phyloP scores from a whole-genome alignment of 1,140 invertebrate genomes.

The Gonatopus flavifemur region DNA sequence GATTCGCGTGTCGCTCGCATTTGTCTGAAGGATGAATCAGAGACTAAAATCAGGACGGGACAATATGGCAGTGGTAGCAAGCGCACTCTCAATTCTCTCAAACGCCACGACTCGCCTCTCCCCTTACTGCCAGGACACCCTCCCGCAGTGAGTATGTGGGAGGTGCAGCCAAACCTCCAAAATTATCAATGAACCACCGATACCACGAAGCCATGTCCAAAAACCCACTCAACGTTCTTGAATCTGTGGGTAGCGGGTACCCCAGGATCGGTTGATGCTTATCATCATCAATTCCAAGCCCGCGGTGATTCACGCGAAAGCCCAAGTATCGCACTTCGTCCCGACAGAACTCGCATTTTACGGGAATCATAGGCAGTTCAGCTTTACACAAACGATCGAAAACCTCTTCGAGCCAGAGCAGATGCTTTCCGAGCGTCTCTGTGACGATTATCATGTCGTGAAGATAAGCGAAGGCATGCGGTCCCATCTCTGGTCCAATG shows the following conservation, averaged over 20 bases:
- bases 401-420: constrained; percentile 15
- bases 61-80: too few species aligned
- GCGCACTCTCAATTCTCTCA: not conserved
- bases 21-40: not conserved
- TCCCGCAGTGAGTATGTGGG: not conserved
- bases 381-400: constrained; percentile 13
- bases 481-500: too few species aligned
- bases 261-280: constrained; percentile 32
- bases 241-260: constrained; percentile 26
- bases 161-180: constrained; percentile 9
- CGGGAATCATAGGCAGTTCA: constrained; percentile 22
- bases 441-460: constrained; percentile 32
- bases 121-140: not conserved
- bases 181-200: constrained; percentile 20
- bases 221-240: constrained; percentile 25
- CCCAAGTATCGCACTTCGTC: constrained; percentile 33
- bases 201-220: constrained; percentile 33
- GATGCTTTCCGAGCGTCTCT: constrained; percentile 24
- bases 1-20: not conserved
- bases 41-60: not conserved
- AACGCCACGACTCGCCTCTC: not conserved
- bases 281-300: constrained; percentile 26
- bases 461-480: constrained; percentile 29
- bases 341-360: constrained; percentile 28
- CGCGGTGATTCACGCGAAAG: constrained; percentile 26